Evolutionary conservation across 2,888 invertebrate genomes (phyloP).

Genomic region (Conops quadrifasciatus): DNA sequence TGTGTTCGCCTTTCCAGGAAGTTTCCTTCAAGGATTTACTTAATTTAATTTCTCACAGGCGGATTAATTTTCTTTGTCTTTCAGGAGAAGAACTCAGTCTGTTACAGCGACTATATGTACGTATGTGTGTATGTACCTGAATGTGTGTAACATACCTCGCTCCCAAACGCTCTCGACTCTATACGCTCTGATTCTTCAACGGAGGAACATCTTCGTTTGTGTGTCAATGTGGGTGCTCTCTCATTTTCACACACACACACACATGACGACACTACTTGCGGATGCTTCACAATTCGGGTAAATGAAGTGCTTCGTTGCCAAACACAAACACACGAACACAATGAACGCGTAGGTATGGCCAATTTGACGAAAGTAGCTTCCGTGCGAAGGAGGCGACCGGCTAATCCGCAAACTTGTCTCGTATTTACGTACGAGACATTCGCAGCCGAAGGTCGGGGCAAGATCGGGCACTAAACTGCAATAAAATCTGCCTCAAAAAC

Average conservation of each 20-base stretch:
- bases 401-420: constrained; percentile 17
- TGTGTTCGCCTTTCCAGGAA: constrained; percentile 11
- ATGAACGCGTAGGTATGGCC: constrained; percentile 60
- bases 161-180: too few relatives aligned
- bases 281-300: constrained; percentile 26
- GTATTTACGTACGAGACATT: neutral
- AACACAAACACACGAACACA: too few relatives aligned
- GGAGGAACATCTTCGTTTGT: too few relatives aligned
- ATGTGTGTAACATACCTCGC: too few relatives aligned
- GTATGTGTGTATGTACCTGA: too few relatives aligned
- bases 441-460: neutral
- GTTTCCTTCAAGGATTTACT: constrained; percentile 13
- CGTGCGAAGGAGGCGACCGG: constrained; percentile 44
- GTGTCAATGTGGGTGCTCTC: too few relatives aligned
- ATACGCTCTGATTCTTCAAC: too few relatives aligned
- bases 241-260: neutral
- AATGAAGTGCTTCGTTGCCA: constrained; percentile 17
- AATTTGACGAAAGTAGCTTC: constrained; percentile 57
- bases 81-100: neutral
- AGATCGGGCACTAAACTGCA: constrained; percentile 13
- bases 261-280: neutral
- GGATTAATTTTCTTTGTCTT: constrained; percentile 17
- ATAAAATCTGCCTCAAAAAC: constrained; percentile 43
- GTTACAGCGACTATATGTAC: too few relatives aligned
- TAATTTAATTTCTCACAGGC: constrained; percentile 12